phyloP scores from a whole-genome alignment of 2,113 vertebrate species.

The Chloroceryle aenea region DNA sequence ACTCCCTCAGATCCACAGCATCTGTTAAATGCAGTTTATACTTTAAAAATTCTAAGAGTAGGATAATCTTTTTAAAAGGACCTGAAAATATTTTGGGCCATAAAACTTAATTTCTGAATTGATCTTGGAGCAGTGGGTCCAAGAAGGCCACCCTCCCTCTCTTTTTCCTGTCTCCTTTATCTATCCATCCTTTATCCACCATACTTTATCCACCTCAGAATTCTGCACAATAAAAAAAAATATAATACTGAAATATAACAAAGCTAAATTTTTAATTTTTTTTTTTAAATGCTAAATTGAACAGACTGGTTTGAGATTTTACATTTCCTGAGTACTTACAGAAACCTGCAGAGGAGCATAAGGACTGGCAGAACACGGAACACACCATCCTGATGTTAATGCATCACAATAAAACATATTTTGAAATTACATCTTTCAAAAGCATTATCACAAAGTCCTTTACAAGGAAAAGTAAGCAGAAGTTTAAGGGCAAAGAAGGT shows the following conservation, averaged over 20 bases:
- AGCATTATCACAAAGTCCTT: neutral
- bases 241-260: neutral
- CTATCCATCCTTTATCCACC: neutral
- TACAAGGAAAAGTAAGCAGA: neutral
- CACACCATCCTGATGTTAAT: neutral
- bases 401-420: constrained; percentile 6
- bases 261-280: neutral
- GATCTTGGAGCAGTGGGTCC: neutral
- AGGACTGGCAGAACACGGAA: constrained; percentile 16
- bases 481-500: neutral
- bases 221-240: neutral
- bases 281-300: neutral
- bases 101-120: neutral
- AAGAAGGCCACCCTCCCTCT: neutral
- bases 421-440: neutral
- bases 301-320: constrained; percentile 2
- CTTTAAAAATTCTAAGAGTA: neutral
- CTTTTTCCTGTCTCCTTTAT: neutral
- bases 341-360: constrained; percentile 5
- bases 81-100: neutral
- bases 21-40: neutral
- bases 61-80: neutral
- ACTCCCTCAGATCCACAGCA: neutral
- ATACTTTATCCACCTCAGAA: neutral
- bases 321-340: neutral